Evolutionary conservation across 2,888 invertebrate genomes (phyloP), one percentile per base, ranked within the genome.

Genomic region (Epinotia demarniana): DNA sequence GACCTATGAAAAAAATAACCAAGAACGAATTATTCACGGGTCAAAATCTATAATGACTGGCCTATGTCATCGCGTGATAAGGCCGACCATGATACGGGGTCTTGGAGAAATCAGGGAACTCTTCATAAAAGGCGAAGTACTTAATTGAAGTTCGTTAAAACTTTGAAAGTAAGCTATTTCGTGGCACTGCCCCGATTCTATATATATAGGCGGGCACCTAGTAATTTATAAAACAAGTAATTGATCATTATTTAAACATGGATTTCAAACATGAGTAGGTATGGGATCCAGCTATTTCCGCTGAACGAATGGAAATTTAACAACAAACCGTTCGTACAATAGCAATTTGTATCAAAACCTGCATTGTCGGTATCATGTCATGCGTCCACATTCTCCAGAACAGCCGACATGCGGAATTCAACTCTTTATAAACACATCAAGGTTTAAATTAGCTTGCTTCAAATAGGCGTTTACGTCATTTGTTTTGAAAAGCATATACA

Each of bases 401-500:
- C n/a, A 13, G 33, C 11, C 43, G 18, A 49, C 46, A 68, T 27
- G 19, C 3, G 19, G 58, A 70, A 60, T 53, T 33, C 19, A 53
- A n/a, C 18, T 33, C 8, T 58, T n/a, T 0, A 1, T 1, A 11
- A 49, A 55, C 6, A 13, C 8, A 2, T 57, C 27, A 63, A 18
- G 46, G 72, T 58, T n/a, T 6, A 19, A 18, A 27, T 66, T 77
- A 18, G 18, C 13, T 49, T 27, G 68, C n/a, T 3, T 4, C 13
- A 12, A 61, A 33, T 55, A 49, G 70, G 12, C 64, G 49, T 11
- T 62, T 72, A 33, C 16, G 69, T 18, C 69, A 11, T 55, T 55
- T 39, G 18, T 18, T 46, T 43, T 19, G 12, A 11, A 23, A 12
- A 18, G 72, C 73, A 43, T 75, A 75, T 61, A 83, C 82, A 89